Percentiles rank a stretch among this genome's conserved stretches.
Conservation (phyloP, 2,797 vertebrate species). For the Monodelphis domestica region DNA sequence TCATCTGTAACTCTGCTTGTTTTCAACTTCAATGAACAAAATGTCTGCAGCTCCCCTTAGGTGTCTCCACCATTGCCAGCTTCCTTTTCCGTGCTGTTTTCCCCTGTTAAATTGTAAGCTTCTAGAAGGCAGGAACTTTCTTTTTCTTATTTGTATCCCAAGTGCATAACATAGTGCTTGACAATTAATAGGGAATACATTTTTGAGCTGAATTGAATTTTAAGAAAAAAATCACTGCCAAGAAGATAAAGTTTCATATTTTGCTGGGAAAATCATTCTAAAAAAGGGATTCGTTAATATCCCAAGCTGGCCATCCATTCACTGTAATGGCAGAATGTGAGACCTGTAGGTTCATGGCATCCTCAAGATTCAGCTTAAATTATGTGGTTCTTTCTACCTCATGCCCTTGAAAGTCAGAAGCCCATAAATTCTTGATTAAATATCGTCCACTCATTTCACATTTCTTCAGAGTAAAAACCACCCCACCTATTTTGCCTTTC, state of each 20-base stretch:
- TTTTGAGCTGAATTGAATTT: background rate
- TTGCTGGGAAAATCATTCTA: background rate
- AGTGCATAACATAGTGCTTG: background rate
- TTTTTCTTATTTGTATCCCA: background rate
- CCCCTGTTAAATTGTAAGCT: background rate
- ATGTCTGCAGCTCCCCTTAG: too few species aligned
- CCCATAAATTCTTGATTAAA: background rate
- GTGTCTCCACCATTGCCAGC: background rate
- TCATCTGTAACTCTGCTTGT: background rate
- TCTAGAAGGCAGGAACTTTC: background rate
- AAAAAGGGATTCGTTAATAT: background rate
- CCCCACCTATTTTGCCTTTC: rapidly evolving
- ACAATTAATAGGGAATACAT: background rate
- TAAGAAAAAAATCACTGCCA: background rate
- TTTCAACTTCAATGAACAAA: background rate
- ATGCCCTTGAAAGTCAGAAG: background rate
- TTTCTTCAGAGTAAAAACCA: background rate
- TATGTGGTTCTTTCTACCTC: background rate
- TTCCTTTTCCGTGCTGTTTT: background rate
- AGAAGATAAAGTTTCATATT: background rate
- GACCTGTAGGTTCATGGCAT: background rate
- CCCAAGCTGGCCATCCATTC: background rate
- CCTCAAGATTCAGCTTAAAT: background rate
- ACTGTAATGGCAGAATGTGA: background rate
- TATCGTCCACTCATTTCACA: background rate